Percentiles rank a stretch among this genome's conserved stretches.
These are phyloP conservation scores for Chironomus tepperi DNA, from an alignment of 1,140 invertebrate genomes.

Conservation along the genomic window DNA sequence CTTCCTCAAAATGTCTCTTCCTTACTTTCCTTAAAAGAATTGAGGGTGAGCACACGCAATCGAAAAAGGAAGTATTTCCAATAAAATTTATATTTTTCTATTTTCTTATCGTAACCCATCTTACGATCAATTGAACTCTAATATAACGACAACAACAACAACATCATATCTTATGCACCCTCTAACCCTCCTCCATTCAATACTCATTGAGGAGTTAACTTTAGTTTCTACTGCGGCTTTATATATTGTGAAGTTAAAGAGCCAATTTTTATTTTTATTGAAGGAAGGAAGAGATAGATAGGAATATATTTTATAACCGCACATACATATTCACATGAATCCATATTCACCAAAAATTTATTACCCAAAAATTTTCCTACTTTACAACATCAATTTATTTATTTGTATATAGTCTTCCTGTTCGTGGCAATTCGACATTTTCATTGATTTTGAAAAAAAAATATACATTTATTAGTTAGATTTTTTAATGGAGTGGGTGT, in stretches of 20 bases:
- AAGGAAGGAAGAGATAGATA: conserved; percentile 13
- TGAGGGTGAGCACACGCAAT: not conserved
- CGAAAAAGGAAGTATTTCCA: not conserved
- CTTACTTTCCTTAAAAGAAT: not conserved
- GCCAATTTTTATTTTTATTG: not conserved
- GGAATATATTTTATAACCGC: not conserved
- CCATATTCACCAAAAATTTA: too few relatives aligned
- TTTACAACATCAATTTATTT: too few relatives aligned
- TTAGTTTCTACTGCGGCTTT: not conserved
- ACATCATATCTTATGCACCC: not conserved
- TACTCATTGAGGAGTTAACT: not conserved
- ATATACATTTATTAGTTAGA: too few relatives aligned
- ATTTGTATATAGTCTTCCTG: too few relatives aligned
- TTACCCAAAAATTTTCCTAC: too few relatives aligned
- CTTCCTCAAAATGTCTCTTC: not conserved
- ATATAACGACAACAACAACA: not conserved
- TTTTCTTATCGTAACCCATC: conserved; percentile 16
- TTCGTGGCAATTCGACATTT: too few relatives aligned
- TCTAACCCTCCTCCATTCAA: not conserved
- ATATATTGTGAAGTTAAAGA: not conserved
- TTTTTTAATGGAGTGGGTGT: too few relatives aligned
- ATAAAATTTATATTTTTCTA: not conserved
- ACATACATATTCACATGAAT: too few relatives aligned
- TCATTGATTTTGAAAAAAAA: too few relatives aligned
- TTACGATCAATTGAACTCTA: conserved; percentile 23